Base-by-base conservation (phyloP, 2,888 invertebrate species). In the Fissipunctia ypsillon region DNA sequence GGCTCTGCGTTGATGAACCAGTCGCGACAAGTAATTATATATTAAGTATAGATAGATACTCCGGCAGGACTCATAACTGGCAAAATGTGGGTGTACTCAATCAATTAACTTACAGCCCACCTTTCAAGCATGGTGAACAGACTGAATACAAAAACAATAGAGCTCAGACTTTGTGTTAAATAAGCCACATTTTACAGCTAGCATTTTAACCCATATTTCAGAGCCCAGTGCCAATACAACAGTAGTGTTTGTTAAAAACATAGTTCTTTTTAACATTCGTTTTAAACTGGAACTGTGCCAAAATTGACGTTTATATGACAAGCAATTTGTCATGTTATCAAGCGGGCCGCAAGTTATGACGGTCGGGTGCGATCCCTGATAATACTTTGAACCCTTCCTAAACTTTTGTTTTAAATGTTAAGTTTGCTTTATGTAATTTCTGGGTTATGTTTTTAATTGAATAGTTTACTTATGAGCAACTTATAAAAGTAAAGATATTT, bases 241-340 rank as follows among this genome's bases (percentile, higher is more conserved):
- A 78, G 64, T 54, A 73, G 45, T 64, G 48, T 78, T 72, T 78
- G 64, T 73, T 67, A 61, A 65, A 80, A 81, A 64, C 16, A 41
- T 50, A 73, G 61, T 66, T 57, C 50, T 43, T 80, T 81, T 64
- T 68, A 52, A 52, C 50, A 28, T 59, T n/a, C 43, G 45, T 65
- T 60, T 81, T 64, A 45, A 35, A 66, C 28, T 83, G 75, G 75
- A 78, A n/a, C 64, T n/a, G 43, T 7, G 75, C 83, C 79, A 81
- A 83, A 67, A 31, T 76, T 54, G 43, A 59, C 66, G 60, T 57
- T 72, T 72, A 67, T 73, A 67, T 59, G 48, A 25, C 63, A 65
- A 52, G 52, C 76, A 85, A 79, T 85, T 76, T 85, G 76, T 85
- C 81, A 79, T 73, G 69, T 70, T 84, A 83, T 80, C 73, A 77